A percentile compares a stretch with the other conserved stretches of the same genome.
Evolutionary conservation across 2,797 vertebrate species (phyloP).

Genomic region (Sebastes matsubarae): DNA sequence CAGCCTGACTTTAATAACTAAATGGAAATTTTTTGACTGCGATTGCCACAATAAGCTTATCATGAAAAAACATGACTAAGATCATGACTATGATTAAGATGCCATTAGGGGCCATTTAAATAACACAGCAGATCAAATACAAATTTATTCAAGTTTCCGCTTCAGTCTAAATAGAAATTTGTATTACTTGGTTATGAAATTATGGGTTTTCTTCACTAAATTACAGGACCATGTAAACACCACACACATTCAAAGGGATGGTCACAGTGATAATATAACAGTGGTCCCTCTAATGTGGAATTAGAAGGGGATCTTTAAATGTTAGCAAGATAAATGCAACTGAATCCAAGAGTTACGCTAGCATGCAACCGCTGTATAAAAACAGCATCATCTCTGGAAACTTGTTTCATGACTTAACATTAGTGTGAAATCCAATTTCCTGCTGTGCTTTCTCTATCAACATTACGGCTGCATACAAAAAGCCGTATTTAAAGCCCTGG

Average conservation of each 20-base stretch:
- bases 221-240: not conserved
- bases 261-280: not conserved
- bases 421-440: conserved; percentile 38
- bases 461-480: not conserved
- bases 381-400: conserved; percentile 17
- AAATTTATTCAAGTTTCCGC: not conserved
- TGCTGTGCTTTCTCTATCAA: conserved; percentile 18
- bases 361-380: conserved; percentile 1
- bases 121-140: not conserved
- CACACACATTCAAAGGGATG: not conserved
- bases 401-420: conserved; percentile 12
- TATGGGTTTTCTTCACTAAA: not conserved
- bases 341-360: not conserved
- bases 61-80: not conserved
- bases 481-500: conserved; percentile 17
- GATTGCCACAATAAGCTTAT: not conserved
- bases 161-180: not conserved
- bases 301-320: not conserved
- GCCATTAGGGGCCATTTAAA: not conserved
- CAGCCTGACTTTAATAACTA: not conserved
- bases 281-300: not conserved
- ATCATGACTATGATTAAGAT: not conserved
- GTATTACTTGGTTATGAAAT: conserved; percentile 4
- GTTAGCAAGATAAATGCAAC: not conserved
- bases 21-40: not conserved